These are phyloP conservation scores for Menidia beryllina DNA, from an alignment of 2,113 vertebrate species.

Conservation along the genomic window DNA sequence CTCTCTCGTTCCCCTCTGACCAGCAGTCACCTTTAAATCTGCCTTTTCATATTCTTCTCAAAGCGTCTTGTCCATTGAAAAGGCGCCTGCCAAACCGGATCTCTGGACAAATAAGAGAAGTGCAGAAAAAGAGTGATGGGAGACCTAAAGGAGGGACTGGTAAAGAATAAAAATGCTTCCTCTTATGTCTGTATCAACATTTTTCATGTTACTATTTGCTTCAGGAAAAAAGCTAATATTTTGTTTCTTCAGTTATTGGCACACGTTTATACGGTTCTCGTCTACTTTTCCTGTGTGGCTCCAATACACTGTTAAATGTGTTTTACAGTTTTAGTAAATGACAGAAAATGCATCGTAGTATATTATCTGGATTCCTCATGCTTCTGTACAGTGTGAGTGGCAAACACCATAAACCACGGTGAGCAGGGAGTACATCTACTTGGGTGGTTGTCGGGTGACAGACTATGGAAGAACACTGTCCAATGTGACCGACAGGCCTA, in stretches of 20 bases:
- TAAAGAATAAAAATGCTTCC: slow-evolving; percentile 81
- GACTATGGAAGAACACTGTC: slow-evolving; percentile 30
- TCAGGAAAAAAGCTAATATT: background rate
- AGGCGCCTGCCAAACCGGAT: slow-evolving; percentile 95
- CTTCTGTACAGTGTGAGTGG: slow-evolving; percentile 49
- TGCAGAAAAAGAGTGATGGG: slow-evolving; percentile 81
- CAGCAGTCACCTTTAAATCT: slow-evolving; percentile 99
- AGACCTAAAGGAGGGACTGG: slow-evolving; percentile 90
- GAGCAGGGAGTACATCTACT: slow-evolving; percentile 51
- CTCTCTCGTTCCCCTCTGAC: slow-evolving; percentile 81
- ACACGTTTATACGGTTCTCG: background rate
- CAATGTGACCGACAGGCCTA: slow-evolving; percentile 70
- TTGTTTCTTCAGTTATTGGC: background rate
- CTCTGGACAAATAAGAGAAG: slow-evolving; percentile 94
- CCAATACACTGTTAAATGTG: slow-evolving; percentile 12
- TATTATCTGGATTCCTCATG: slow-evolving; percentile 17
- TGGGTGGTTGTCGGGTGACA: slow-evolving; percentile 64
- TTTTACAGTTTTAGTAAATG: slow-evolving; percentile 3
- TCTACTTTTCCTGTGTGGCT: background rate
- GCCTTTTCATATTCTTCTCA: slow-evolving; percentile 99
- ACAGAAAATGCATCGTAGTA: slow-evolving; percentile 13
- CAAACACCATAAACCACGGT: slow-evolving; percentile 38
- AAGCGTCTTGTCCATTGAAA: slow-evolving; percentile 98
- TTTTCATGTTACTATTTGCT: background rate
- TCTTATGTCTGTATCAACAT: slow-evolving; percentile 85